Conservation (phyloP, 1,140 invertebrate species). For the Calliphora vicina region DNA sequence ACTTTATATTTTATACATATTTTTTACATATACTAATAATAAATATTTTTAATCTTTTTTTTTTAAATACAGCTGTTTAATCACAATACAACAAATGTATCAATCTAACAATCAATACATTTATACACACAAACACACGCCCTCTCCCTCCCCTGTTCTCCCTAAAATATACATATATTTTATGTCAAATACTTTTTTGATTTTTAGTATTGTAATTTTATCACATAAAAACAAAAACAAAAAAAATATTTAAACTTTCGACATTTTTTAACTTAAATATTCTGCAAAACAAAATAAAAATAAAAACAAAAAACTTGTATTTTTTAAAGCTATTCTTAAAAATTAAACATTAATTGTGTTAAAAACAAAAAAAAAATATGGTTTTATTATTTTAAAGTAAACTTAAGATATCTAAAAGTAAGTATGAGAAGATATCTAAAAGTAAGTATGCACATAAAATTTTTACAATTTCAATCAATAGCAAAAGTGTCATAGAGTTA, state of each 20-base stretch:
- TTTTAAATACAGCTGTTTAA: conserved; percentile 14
- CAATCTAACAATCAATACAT: conserved; percentile 28
- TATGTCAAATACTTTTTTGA: conserved; percentile 19
- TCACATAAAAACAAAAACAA: conserved; percentile 7
- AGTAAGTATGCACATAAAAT: no score
- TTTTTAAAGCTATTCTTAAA: conserved; percentile 41
- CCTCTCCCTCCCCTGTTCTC: background rate
- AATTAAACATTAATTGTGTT: conserved; percentile 41
- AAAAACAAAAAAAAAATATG: conserved; percentile 31
- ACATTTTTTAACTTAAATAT: conserved; percentile 33
- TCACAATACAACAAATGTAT: conserved; percentile 35
- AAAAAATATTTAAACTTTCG: conserved; percentile 28
- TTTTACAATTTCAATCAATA: no score
- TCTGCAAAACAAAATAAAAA: conserved; percentile 11
- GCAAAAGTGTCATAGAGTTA: no score
- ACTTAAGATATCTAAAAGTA: no score
- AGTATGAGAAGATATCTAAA: no score
- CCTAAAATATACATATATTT: background rate
- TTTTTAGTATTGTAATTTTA: conserved; percentile 25
- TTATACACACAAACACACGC: conserved; percentile 29
- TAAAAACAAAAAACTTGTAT: conserved; percentile 35
- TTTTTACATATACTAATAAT: background rate
- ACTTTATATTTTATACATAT: background rate
- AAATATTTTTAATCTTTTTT: conserved; percentile 36
- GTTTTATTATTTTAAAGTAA: background rate